These are phyloP conservation scores for Cataglyphis rosenhaueri DNA, from an alignment of 2,888 invertebrate species.

Conservation along the genomic window DNA sequence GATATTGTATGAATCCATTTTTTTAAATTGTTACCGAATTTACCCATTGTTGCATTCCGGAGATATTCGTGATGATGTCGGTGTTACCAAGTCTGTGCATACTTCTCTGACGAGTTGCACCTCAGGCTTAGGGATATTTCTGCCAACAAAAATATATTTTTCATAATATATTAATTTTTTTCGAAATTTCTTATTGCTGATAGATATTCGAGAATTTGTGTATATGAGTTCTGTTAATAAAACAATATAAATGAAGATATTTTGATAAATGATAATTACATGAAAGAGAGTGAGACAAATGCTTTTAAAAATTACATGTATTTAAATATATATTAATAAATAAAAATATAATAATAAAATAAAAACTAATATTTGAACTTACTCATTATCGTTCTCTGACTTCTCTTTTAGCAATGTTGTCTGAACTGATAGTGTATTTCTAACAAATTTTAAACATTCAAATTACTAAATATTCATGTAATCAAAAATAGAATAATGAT, in stretches of 20 bases:
- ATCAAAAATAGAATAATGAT: background rate
- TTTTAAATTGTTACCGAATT: background rate
- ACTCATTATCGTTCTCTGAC: conserved; percentile 14
- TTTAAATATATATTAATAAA: background rate
- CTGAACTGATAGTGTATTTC: background rate
- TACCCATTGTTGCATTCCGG: background rate
- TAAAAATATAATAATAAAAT: background rate
- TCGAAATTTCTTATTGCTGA: background rate
- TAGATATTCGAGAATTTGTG: background rate
- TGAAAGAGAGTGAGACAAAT: background rate
- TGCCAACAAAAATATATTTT: background rate
- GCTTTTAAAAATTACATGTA: background rate
- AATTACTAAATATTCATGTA: conserved; percentile 10
- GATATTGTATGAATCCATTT: background rate
- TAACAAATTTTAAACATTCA: background rate
- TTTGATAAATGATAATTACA: background rate
- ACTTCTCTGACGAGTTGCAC: background rate
- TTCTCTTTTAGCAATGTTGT: background rate
- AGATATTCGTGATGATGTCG: background rate
- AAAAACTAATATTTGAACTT: background rate
- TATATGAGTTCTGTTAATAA: background rate
- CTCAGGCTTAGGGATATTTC: background rate
- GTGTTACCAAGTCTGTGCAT: background rate
- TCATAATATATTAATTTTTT: background rate
- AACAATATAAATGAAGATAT: background rate